Evolutionary conservation across 30 jellyfish, hydroid and myxozoan genomes (phyloP).

Genomic region (Rhopilema esculentum): DNA sequence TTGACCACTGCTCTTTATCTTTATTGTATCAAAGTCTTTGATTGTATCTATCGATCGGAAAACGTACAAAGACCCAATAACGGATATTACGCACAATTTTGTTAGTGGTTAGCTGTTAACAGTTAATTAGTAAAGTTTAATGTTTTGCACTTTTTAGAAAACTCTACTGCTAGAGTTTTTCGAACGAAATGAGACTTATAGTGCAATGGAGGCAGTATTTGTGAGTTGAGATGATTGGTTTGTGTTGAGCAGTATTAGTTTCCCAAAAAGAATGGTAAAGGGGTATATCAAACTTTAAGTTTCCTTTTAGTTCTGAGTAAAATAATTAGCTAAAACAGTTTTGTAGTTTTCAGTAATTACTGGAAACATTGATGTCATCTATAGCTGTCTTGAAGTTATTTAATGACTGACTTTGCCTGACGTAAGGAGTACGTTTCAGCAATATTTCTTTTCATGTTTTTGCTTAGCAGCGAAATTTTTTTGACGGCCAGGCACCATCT

Average conservation of each 20-base stretch:
- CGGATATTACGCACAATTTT: conserved; percentile 19
- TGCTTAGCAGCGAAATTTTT: not conserved
- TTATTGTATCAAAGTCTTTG: no score
- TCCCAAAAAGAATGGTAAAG: no score
- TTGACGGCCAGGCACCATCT: no score
- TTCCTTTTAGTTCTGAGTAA: no score
- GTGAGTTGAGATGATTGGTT: not conserved
- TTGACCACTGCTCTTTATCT: no score
- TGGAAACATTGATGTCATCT: conserved; percentile 32
- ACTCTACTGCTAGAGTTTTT: not conserved
- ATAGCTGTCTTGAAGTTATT: conserved; percentile 44
- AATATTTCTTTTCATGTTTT: no score
- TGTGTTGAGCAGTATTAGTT: no score
- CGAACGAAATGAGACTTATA: conserved; percentile 1
- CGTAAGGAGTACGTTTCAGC: not conserved
- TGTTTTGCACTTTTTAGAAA: not conserved
- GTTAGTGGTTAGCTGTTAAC: conserved; percentile 9
- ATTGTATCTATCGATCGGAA: no score
- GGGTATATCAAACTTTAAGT: no score
- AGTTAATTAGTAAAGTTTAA: not conserved
- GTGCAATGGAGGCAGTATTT: not conserved
- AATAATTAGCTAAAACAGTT: conserved; percentile 9
- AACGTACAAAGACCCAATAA: not conserved
- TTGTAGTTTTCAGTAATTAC: not conserved
- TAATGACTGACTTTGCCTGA: conserved; percentile 49